Percentiles rank a stretch among this genome's conserved stretches.
Evolutionary conservation across 1,140 invertebrate species (phyloP).

Genomic region (Wiebesia pumilae): DNA sequence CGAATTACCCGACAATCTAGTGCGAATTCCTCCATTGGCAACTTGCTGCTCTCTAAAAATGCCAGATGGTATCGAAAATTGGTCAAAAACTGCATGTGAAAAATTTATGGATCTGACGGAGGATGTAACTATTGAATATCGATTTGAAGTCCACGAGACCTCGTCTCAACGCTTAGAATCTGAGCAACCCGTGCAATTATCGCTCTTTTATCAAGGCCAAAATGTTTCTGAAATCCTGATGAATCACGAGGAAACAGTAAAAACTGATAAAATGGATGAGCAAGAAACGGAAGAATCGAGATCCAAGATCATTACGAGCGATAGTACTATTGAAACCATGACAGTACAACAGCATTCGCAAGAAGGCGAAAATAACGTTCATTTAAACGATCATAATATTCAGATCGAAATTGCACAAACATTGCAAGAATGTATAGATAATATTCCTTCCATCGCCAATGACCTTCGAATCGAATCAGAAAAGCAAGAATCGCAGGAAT

Average conservation of each 20-base stretch:
- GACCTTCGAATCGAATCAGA: too few species aligned
- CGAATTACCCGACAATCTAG: constrained; percentile 79
- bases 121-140: constrained; percentile 80
- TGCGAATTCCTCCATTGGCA: constrained; percentile 77
- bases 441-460: too few species aligned
- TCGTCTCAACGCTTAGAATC: neutral
- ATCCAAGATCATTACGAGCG: neutral
- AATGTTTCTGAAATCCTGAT: constrained; percentile 61
- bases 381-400: too few species aligned
- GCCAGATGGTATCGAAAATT: constrained; percentile 77
- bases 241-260: neutral
- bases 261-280: neutral
- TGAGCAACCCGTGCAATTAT: constrained; percentile 55
- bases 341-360: neutral
- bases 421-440: neutral
- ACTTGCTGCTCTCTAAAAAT: constrained; percentile 79
- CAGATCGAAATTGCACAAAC: too few species aligned
- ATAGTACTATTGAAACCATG: neutral
- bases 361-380: neutral
- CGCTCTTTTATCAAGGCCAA: constrained; percentile 56
- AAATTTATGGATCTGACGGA: constrained; percentile 80
- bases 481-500: too few species aligned
- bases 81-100: constrained; percentile 79
- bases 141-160: constrained; percentile 76
- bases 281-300: neutral